Evolutionary conservation across 2,113 vertebrate genomes (phyloP).

Genomic region (Amphiprion ocellaris): DNA sequence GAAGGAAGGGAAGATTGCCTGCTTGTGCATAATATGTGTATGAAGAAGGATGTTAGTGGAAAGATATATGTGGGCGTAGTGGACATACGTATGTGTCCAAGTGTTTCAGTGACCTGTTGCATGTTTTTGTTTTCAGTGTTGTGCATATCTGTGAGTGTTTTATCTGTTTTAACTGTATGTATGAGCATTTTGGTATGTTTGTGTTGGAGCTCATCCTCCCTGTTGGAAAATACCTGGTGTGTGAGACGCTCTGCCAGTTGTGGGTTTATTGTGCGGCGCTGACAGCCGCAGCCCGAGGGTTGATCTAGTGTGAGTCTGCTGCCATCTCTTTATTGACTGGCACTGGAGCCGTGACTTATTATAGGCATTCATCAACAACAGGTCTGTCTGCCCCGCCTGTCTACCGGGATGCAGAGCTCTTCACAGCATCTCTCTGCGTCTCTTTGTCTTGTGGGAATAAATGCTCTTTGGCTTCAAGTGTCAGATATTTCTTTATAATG

Average conservation of each 20-base stretch:
- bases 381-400: slow-evolving; percentile 17
- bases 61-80: neutral
- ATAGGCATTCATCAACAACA: slow-evolving; percentile 44
- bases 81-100: neutral
- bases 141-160: too few relatives aligned
- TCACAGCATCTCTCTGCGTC: neutral
- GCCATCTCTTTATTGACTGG: slow-evolving; percentile 49
- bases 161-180: too few relatives aligned
- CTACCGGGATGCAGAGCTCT: neutral
- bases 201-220: neutral
- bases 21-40: too few relatives aligned
- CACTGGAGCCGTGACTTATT: slow-evolving; percentile 41
- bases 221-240: neutral
- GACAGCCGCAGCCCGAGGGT: slow-evolving; percentile 47
- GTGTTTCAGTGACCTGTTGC: neutral
- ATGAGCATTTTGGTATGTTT: neutral
- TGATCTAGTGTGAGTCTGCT: slow-evolving; percentile 53
- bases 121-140: neutral
- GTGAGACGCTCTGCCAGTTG: slow-evolving; percentile 5
- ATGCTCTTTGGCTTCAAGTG: neutral
- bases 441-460: neutral
- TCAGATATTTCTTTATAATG: neutral
- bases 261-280: slow-evolving; percentile 27
- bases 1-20: too few relatives aligned
- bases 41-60: too few relatives aligned